Evolutionary conservation across 2,113 vertebrate genomes (phyloP), one percentile per base, ranked within the genome.

Genomic region (Microcebus murinus): DNA sequence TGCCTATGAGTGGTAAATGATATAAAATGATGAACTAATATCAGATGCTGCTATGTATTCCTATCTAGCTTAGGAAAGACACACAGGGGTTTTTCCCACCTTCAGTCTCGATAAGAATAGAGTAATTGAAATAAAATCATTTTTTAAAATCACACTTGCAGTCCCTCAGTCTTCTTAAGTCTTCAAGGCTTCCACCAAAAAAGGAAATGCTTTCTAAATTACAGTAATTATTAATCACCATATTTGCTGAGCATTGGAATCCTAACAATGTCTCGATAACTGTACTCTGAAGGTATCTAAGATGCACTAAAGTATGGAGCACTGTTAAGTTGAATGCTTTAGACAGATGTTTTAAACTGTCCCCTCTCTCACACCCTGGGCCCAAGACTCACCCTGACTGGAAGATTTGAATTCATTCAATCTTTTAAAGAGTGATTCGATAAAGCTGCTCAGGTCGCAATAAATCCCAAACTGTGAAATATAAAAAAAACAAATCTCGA

Each of bases 391-490:
- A 90, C 55, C 52, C 20, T 94, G 36, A 92, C 12, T 93, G 13
- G 18, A 97, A 95, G 39, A 93, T 90, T 4, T 67, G 34, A 42
- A 12, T 89, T 90, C 74, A 93, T 82, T 82, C 93, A 74, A 67
- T 84, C 77, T 92, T 97, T 81, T 87, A 45, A 71, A 95, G 95
- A 73, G n/a, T 87, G 31, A 86, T 70, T 97, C 65, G 95, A 2
- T n/a, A 95, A 90, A 97, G 42, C 27, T 76, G 25, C 6, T 95
- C 42, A 31, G 76, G 59, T 83, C 57, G 89, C 83, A 86, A 83
- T 96, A 97, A 96, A 97, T 94, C 31, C 57, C 50, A 83, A 95
- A 97, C 91, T 59, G 42, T 52, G 42, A 96, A 91, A 96, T 55
- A 91, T 55, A 65, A 92, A 61, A 77, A 74, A 73, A 79, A 89